These are phyloP conservation scores for Ischnura elegans DNA, from an alignment of 2,888 invertebrate genomes.

Conservation along the genomic window DNA sequence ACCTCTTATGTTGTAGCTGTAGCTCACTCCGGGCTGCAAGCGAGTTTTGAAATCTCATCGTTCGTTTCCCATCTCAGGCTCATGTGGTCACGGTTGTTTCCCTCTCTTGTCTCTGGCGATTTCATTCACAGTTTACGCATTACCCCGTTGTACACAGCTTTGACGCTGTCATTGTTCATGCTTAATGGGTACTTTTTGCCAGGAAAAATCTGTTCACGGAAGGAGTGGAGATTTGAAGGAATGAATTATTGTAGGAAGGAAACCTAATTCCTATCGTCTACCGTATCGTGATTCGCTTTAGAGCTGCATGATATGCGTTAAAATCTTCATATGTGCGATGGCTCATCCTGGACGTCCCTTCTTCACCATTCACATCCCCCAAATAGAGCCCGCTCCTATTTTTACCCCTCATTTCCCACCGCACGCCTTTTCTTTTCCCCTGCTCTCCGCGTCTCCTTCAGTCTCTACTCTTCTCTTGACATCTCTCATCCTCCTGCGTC, in stretches of 20 bases:
- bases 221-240: too few relatives aligned
- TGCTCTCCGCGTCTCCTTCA: not conserved
- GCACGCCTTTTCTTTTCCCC: not conserved
- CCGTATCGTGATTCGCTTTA: not conserved
- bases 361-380: constrained; percentile 23
- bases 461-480: constrained; percentile 4
- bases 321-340: not conserved
- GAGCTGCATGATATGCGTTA: not conserved
- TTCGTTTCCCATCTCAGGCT: not conserved
- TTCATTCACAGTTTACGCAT: not conserved
- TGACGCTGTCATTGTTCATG: too few relatives aligned
- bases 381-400: not conserved
- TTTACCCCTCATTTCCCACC: constrained; percentile 23
- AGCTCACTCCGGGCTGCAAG: too few relatives aligned
- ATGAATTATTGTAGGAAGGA: not conserved
- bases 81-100: not conserved
- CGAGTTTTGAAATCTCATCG: too few relatives aligned
- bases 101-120: not conserved
- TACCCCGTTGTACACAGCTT: not conserved
- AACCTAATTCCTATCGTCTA: not conserved
- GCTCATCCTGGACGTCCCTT: not conserved
- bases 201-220: too few relatives aligned
- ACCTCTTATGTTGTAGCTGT: not conserved
- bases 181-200: too few relatives aligned
- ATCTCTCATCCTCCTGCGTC: not conserved